Percentiles rank a stretch among this genome's conserved stretches.
These are phyloP conservation scores for Asarcornis scutulata DNA, from an alignment of 2,113 vertebrate species.

Conservation along the genomic window DNA sequence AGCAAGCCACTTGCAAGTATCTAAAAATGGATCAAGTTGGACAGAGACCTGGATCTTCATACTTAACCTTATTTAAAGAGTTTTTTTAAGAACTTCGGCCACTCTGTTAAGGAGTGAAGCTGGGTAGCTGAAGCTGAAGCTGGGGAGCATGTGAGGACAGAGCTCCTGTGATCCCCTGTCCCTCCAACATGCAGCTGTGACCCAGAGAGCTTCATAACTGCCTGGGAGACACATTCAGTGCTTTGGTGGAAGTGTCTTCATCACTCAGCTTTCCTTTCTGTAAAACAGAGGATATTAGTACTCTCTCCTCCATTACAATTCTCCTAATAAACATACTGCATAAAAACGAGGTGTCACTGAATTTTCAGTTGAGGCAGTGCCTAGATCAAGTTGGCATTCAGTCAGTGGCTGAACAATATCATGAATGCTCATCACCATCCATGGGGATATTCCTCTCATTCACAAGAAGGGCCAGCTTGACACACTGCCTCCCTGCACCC, in stretches of 20 bases:
- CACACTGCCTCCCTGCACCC: neutral
- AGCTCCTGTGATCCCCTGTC: neutral
- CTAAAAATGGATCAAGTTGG: fast-evolving
- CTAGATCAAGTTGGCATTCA: neutral
- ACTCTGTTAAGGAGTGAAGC: too few relatives aligned
- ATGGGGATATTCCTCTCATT: fast-evolving
- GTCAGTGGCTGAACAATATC: neutral
- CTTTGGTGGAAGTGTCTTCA: neutral
- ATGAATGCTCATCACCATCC: fast-evolving
- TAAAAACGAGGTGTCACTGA: neutral
- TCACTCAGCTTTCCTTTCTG: fast-evolving
- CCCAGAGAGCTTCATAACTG: fast-evolving
- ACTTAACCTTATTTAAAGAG: neutral
- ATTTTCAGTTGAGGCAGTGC: neutral
- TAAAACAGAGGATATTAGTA: neutral
- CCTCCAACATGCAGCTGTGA: neutral
- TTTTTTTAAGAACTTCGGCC: neutral
- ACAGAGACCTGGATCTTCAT: neutral
- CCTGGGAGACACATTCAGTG: neutral
- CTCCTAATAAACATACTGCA: fast-evolving
- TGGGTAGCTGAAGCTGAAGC: too few relatives aligned
- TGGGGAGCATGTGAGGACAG: neutral
- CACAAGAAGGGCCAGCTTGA: neutral
- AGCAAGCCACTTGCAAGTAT: neutral
- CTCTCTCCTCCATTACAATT: neutral